Evolutionary conservation across 1,140 invertebrate genomes (phyloP), one percentile per base, ranked within the genome.

Genomic region (Musca domestica): DNA sequence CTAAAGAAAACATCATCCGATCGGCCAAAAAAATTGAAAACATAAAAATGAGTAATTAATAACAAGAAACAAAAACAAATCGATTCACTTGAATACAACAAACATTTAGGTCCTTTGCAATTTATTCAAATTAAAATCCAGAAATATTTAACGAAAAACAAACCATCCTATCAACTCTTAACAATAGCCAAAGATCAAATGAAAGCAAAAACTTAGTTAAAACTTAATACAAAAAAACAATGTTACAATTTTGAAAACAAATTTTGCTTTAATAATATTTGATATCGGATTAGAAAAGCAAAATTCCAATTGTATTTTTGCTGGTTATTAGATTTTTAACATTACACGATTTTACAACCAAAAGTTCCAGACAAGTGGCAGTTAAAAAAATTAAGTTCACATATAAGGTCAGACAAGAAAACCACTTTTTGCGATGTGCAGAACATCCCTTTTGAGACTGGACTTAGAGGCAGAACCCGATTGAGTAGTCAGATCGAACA

Each of bases 131-230:
- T 17, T 30, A 9, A 30, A 30, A 9, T 30, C 27, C 27, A 30
- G 27, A 30, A 41, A 41, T 17, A 61, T 61, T 61, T 61, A 25
- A n/a, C n/a, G n/a, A n/a, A 61, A 27, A 61, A 27, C 20, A 64
- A 64, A 64, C n/a, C 22, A 47, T 30, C 22, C 64, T 25, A 41
- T 49, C 64, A 65, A 48, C 41, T 51, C 51, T 52, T 20, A 19
- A 48, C 46, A 65, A 65, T 49, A 49, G 41, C 64, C 46, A 65
- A 65, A 65, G 47, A 34, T 65, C 46, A 48, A 65, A 65, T 49
- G 17, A 65, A 65, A 49, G 41, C 17, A 63, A 15, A 41, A 30
- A 19, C 3, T 64, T 30, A 27, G 15, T 4, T 27, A 64, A 65
- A 49, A 51, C 25, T 49, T 65, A 25, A 65, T 10, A n/a, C 23